phyloP scores from a whole-genome alignment of 2,113 vertebrate species.

The Daubentonia madagascariensis region DNA sequence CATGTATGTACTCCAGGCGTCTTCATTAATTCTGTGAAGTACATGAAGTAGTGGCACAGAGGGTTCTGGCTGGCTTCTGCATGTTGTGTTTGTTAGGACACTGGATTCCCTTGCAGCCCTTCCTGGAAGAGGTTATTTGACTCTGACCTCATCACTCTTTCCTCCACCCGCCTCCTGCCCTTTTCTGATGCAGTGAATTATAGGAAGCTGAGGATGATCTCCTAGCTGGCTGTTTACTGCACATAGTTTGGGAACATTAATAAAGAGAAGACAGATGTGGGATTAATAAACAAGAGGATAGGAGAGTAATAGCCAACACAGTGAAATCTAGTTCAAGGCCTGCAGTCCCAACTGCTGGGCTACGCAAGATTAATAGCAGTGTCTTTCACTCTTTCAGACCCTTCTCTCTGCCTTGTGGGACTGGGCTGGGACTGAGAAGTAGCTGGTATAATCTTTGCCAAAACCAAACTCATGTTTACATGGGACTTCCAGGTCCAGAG shows the following conservation, averaged over 20 bases:
- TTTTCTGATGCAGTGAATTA: constrained; percentile 43
- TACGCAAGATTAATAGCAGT: constrained; percentile 69
- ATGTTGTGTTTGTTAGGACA: not conserved
- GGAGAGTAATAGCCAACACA: constrained; percentile 65
- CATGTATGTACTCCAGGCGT: not conserved
- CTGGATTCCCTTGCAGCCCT: not conserved
- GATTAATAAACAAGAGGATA: constrained; percentile 68
- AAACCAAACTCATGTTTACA: constrained; percentile 30
- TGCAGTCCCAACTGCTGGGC: constrained; percentile 41
- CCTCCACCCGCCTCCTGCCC: not conserved
- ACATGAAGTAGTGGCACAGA: not conserved
- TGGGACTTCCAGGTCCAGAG: not conserved
- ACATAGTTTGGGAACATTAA: constrained; percentile 62
- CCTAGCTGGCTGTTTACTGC: constrained; percentile 63
- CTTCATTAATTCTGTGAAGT: not conserved
- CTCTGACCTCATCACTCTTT: not conserved
- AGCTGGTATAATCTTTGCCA: not conserved
- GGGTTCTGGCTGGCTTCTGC: not conserved
- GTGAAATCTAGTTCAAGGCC: constrained; percentile 67
- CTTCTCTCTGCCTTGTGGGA: constrained; percentile 25
- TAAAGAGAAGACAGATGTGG: constrained; percentile 71
- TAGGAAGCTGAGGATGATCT: constrained; percentile 43
- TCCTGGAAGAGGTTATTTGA: not conserved
- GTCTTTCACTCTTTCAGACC: constrained; percentile 6
- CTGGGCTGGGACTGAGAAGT: not conserved